Base-by-base conservation (phyloP, 1,140 invertebrate genomes). In the Hypsibius dujardini region DNA sequence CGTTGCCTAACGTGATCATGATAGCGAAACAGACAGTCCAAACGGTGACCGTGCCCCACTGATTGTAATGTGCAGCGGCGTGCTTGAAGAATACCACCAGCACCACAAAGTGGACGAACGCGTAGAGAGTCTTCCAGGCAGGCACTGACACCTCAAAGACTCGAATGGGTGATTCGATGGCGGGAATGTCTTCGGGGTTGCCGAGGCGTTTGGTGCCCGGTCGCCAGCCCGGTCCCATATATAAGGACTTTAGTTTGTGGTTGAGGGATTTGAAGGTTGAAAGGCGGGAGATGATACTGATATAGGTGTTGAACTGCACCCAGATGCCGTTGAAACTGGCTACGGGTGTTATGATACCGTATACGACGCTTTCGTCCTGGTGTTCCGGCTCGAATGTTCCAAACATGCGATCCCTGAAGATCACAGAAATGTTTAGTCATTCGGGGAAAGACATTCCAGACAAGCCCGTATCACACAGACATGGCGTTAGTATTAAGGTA, bases 361-460 rank as follows among this genome's bases (percentile, higher is more conserved):
- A 85, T 45, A 84, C 79, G 45, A 83, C 79, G 50, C 79, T 77
- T 69, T 83, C 81, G 47, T 78, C 75, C 1, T 28, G 59, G 46
- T 71, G 74, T 74, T 84, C 84, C 46, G 77, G 75, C 73, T 81
- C 77, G 76, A 85, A 85, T 45, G 84, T 86, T 40, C 80, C 78
- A 74, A 83, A 83, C 70, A 84, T 76, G 69, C 77, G 70, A 74
- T 83, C 82, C 62, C 62, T 67, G 62, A 12, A 45, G 28, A 28
- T 28, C 28, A 28, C 28, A 67, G 3, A 12, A n/a, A n/a, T 56
- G n/a, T 56, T 56, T 56, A 56, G 50, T 56, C n/a, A 7, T 56
- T 56, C n/a, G 28, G 28, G 28, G 28, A 28, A 28, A 28, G 28
- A 28, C 28, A 28, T 28, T 28, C 28, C 28, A 28, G 28, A 28